phyloP scores from a whole-genome alignment of 1,140 invertebrate genomes.

The Atopsyche davidsoni region DNA sequence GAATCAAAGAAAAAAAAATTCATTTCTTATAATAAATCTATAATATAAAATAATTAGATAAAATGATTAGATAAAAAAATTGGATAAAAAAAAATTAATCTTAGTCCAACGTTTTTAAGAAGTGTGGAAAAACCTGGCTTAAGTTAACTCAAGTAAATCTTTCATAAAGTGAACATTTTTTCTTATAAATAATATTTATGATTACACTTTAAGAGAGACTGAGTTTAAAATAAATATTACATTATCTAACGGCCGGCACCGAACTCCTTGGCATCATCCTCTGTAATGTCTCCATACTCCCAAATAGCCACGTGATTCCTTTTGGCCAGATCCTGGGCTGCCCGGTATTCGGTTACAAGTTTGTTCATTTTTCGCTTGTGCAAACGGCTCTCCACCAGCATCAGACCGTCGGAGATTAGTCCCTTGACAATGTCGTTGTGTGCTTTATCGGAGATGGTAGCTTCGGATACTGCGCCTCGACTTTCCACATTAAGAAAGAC shows the following conservation, averaged over 20 bases:
- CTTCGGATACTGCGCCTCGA: slow-evolving; percentile 57
- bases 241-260: slow-evolving; percentile 18
- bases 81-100: too few relatives aligned
- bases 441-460: slow-evolving; percentile 64
- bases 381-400: slow-evolving; percentile 72
- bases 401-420: slow-evolving; percentile 78
- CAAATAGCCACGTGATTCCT: slow-evolving; percentile 82
- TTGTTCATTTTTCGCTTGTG: slow-evolving; percentile 78
- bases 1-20: too few relatives aligned
- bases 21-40: too few relatives aligned
- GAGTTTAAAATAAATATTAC: neutral
- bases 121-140: too few relatives aligned
- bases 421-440: slow-evolving; percentile 78
- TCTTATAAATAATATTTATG: neutral
- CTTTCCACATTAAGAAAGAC: slow-evolving; percentile 69
- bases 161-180: too few relatives aligned
- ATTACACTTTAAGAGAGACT: too few relatives aligned
- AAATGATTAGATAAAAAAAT: too few relatives aligned
- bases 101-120: too few relatives aligned
- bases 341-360: slow-evolving; percentile 75
- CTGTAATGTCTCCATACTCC: slow-evolving; percentile 94
- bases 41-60: too few relatives aligned
- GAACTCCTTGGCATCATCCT: slow-evolving; percentile 69
- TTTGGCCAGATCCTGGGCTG: slow-evolving; percentile 80
- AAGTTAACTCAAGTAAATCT: too few relatives aligned